Conservation (phyloP, 2,113 vertebrate species). For the Panurus biarmicus region DNA sequence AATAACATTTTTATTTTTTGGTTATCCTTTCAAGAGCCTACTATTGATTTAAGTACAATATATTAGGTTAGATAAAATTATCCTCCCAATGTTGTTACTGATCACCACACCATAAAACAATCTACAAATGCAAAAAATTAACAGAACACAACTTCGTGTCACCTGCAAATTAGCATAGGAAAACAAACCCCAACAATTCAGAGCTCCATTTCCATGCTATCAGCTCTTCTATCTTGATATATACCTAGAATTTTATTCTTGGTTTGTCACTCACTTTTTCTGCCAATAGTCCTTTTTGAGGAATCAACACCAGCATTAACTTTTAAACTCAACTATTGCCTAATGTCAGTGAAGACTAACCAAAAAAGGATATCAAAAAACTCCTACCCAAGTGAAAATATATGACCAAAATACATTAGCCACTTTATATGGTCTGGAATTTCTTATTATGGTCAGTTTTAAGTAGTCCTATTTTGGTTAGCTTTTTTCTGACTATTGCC, state of each 20-base stretch:
- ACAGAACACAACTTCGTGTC: background rate
- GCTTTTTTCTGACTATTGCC: background rate
- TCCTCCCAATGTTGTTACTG: background rate
- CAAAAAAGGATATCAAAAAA: background rate
- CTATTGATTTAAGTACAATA: background rate
- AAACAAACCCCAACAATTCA: background rate
- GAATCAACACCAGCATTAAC: background rate
- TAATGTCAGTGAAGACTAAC: background rate
- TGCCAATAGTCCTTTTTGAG: background rate
- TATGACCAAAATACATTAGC: background rate
- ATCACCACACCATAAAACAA: background rate
- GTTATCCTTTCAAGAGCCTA: background rate
- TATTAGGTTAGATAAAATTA: background rate
- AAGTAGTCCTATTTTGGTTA: background rate
- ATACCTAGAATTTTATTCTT: background rate
- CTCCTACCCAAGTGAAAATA: background rate
- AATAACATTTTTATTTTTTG: background rate
- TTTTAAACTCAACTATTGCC: background rate
- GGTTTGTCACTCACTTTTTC: background rate
- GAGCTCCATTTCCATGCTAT: background rate
- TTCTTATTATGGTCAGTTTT: background rate
- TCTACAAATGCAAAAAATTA: background rate
- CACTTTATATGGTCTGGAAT: background rate
- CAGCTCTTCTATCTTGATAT: background rate
- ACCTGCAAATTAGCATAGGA: background rate